Conservation (phyloP, 2,797 vertebrate species). For the Brotogeris chrysoptera region DNA sequence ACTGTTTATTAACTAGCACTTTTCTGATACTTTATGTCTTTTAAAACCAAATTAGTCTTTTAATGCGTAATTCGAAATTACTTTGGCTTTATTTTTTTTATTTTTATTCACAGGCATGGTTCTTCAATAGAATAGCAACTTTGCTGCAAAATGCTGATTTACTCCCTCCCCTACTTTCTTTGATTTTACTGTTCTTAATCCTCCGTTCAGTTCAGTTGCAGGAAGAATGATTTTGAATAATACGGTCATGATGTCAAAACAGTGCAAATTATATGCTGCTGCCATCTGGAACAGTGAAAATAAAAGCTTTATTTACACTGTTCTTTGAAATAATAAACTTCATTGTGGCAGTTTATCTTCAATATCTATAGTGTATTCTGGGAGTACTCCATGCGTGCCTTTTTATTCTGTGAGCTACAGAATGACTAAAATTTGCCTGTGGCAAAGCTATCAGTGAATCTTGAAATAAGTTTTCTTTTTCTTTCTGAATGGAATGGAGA, state of each 20-base stretch:
- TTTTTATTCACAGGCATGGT: neutral
- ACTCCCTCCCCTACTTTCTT: neutral
- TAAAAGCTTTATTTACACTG: conserved; percentile 68
- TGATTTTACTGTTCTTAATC: conserved; percentile 56
- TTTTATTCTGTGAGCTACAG: conserved; percentile 34
- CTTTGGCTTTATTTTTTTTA: conserved; percentile 15
- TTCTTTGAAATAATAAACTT: conserved; percentile 67
- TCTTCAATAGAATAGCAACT: conserved; percentile 10
- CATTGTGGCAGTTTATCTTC: conserved; percentile 35
- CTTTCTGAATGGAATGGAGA: neutral
- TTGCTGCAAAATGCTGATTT: conserved; percentile 39
- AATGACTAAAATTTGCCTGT: conserved; percentile 35
- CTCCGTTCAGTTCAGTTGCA: conserved; percentile 21
- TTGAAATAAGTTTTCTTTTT: neutral
- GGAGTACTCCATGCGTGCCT: conserved; percentile 33
- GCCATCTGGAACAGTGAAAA: conserved; percentile 71
- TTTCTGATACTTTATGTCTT: conserved; percentile 11
- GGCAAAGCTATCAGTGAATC: conserved; percentile 21
- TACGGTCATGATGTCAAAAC: conserved; percentile 62
- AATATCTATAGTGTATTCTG: conserved; percentile 30
- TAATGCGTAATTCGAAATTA: neutral
- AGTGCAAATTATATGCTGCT: conserved; percentile 63
- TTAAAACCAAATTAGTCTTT: conserved; percentile 21
- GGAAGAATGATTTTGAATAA: conserved; percentile 68
- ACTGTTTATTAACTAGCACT: neutral